These are phyloP conservation scores for Sicus ferrugineus DNA, from an alignment of 2,888 invertebrate genomes.

Conservation along the genomic window DNA sequence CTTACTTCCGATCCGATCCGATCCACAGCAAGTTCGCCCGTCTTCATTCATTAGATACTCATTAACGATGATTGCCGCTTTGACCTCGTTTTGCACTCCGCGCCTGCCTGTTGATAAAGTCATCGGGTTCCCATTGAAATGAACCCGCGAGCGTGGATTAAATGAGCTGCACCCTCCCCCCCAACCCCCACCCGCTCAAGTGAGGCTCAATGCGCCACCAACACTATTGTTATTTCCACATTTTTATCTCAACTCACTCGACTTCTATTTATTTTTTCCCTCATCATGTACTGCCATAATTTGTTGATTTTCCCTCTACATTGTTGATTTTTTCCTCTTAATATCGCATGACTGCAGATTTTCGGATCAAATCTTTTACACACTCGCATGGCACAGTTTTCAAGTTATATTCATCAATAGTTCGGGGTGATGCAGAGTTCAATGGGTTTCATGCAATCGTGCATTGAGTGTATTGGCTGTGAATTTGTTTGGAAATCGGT, in stretches of 20 bases:
- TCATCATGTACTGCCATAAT: too few species aligned
- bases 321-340: too few species aligned
- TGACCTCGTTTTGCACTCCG: background rate
- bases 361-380: too few species aligned
- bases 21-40: background rate
- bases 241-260: background rate
- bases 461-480: too few species aligned
- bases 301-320: background rate
- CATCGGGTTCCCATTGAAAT: background rate
- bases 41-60: slow-evolving; percentile 21
- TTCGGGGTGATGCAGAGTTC: too few species aligned
- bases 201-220: background rate
- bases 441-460: too few species aligned
- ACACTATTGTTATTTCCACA: background rate
- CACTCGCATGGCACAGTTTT: too few species aligned
- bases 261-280: background rate
- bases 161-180: background rate
- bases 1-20: background rate
- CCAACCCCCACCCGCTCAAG: background rate
- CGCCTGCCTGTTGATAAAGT: background rate
- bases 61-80: slow-evolving; percentile 21
- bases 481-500: too few species aligned
- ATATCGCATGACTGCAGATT: too few species aligned
- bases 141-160: too few species aligned
- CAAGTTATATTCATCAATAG: too few species aligned